Conservation (phyloP, 2,888 invertebrate genomes). For the Drosophila monieri region DNA sequence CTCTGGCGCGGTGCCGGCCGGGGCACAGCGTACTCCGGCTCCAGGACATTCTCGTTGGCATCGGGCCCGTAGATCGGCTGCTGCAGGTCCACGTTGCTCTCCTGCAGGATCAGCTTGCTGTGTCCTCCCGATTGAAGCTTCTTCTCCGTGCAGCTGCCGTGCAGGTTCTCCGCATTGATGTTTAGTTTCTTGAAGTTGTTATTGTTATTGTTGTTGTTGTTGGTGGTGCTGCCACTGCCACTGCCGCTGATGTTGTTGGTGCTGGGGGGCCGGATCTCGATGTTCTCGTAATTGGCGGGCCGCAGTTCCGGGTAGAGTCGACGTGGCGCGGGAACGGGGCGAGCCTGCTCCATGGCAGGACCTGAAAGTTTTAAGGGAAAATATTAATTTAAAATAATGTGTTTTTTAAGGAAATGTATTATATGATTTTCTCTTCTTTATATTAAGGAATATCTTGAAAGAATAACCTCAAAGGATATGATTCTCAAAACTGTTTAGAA, state of each 20-base stretch:
- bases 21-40: constrained; percentile 70
- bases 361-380: constrained; percentile 10
- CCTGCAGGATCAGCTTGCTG: constrained; percentile 66
- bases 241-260: constrained; percentile 12
- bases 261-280: constrained; percentile 76
- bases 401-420: no score
- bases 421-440: no score
- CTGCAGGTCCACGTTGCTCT: constrained; percentile 30
- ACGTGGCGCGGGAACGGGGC: constrained; percentile 82
- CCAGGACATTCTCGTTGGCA: constrained; percentile 80
- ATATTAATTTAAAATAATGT: no score
- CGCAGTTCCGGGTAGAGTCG: constrained; percentile 78
- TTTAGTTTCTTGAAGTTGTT: constrained; percentile 68
- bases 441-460: no score
- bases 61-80: constrained; percentile 78
- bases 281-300: constrained; percentile 82
- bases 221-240: constrained; percentile 37
- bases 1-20: constrained; percentile 82
- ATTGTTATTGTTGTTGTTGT: constrained; percentile 42
- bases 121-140: constrained; percentile 64
- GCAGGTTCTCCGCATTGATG: constrained; percentile 80
- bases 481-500: no score
- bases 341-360: constrained; percentile 60
- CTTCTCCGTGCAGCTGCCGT: constrained; percentile 76
- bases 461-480: no score